phyloP scores from a whole-genome alignment of 2,888 invertebrate species.

The Rhodophaea formosa region DNA sequence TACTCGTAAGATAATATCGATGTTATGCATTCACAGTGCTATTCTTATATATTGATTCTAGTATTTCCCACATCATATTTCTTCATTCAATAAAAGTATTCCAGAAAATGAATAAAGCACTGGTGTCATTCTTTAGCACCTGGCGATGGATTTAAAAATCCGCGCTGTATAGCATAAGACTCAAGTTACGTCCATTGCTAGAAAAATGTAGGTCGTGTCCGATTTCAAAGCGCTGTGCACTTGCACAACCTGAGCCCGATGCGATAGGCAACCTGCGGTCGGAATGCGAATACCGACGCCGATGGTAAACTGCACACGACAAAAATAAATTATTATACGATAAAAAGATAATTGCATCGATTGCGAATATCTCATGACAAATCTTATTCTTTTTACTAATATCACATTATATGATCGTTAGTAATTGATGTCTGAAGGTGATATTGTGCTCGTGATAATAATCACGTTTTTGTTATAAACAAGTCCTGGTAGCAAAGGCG shows the following conservation, averaged over 20 bases:
- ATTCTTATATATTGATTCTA: too few relatives aligned
- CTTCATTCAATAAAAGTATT: too few relatives aligned
- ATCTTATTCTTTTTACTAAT: not conserved
- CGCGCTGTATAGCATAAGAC: constrained; percentile 47
- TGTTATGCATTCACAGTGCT: too few relatives aligned
- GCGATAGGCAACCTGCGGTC: constrained; percentile 38
- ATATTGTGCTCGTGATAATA: not conserved
- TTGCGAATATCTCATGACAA: not conserved
- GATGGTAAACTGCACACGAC: not conserved
- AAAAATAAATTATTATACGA: not conserved
- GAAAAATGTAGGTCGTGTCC: constrained; percentile 70
- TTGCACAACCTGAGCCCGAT: constrained; percentile 50
- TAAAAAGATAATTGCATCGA: not conserved
- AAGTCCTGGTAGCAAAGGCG: not conserved
- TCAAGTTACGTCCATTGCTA: constrained; percentile 64
- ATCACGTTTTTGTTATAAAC: not conserved
- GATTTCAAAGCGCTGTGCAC: constrained; percentile 66
- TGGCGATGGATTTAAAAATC: constrained; percentile 16
- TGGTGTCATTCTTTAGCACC: constrained; percentile 9
- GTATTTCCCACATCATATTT: too few relatives aligned
- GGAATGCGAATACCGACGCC: constrained; percentile 29
- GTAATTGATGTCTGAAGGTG: not conserved
- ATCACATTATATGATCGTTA: not conserved
- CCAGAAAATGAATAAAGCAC: not conserved
- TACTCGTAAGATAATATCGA: too few relatives aligned